Evolutionary conservation across 2,888 invertebrate species (phyloP).

Genomic region (Diplazon laetatorius): DNA sequence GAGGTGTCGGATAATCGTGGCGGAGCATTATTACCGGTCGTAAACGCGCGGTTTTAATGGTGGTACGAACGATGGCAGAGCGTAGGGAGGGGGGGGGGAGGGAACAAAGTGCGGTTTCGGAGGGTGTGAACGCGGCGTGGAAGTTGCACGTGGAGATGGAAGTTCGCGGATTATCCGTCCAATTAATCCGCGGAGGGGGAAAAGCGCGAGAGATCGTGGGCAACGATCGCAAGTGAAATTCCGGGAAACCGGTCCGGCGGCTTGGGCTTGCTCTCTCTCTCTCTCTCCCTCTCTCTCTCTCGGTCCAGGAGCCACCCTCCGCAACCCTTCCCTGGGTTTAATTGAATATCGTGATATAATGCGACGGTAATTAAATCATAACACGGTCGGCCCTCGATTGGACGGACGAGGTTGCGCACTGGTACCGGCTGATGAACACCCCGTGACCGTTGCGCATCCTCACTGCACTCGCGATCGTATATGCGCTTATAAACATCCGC

Average conservation of each 20-base stretch:
- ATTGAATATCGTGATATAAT: constrained; percentile 69
- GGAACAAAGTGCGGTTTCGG: constrained; percentile 15
- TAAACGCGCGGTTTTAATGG: background rate
- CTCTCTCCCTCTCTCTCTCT: constrained; percentile 25
- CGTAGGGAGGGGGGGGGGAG: too few species aligned
- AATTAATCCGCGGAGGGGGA: constrained; percentile 47
- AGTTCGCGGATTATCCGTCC: constrained; percentile 52
- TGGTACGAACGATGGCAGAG: too few species aligned
- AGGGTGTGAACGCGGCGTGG: constrained; percentile 7
- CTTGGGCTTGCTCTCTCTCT: constrained; percentile 15
- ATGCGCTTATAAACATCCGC: constrained; percentile 32
- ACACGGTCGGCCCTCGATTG: constrained; percentile 60
- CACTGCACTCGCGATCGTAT: background rate
- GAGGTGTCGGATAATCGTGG: background rate
- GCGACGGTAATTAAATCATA: constrained; percentile 68
- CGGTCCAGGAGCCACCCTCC: constrained; percentile 42
- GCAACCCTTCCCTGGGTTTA: too few species aligned
- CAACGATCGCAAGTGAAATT: constrained; percentile 45
- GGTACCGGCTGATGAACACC: constrained; percentile 56
- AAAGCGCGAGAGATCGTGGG: constrained; percentile 30
- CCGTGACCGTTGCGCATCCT: constrained; percentile 44
- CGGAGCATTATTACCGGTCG: background rate
- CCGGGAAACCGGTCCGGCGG: constrained; percentile 48
- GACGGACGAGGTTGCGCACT: constrained; percentile 44
- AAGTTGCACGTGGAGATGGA: constrained; percentile 7